phyloP scores from a whole-genome alignment of 2,113 vertebrate genomes.

The Ammodytes dubius region DNA sequence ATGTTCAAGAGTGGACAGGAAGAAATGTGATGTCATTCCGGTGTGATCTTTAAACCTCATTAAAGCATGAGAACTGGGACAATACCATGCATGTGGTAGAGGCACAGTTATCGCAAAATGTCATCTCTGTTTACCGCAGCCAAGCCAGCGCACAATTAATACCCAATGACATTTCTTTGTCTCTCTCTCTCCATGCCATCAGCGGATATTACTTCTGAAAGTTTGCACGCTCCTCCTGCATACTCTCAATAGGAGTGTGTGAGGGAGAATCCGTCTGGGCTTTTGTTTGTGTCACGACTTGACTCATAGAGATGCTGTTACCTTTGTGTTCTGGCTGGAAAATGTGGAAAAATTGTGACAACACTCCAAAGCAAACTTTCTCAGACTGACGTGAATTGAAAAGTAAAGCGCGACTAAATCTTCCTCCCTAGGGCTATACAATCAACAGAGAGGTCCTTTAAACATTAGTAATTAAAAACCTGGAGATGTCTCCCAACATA shows the following conservation, averaged over 20 bases:
- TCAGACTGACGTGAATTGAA: background rate
- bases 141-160: conserved; percentile 75
- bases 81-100: conserved; percentile 40
- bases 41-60: conserved; percentile 54
- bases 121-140: conserved; percentile 76
- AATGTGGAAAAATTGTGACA: conserved; percentile 37
- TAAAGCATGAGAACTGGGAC: conserved; percentile 52
- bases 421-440: background rate
- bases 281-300: conserved; percentile 43
- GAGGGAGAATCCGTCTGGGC: conserved; percentile 24
- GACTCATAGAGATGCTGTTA: conserved; percentile 26
- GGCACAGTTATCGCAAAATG: conserved; percentile 69
- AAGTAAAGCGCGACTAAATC: background rate
- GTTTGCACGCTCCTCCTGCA: conserved; percentile 56
- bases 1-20: background rate
- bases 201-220: conserved; percentile 71
- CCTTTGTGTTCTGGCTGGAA: conserved; percentile 54
- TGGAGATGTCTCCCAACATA: conserved; percentile 3
- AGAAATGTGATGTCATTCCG: conserved; percentile 13
- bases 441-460: background rate
- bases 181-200: conserved; percentile 56
- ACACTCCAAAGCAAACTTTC: background rate
- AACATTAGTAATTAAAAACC: conserved; percentile 3
- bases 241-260: conserved; percentile 45
- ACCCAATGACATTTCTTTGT: conserved; percentile 77